Base-by-base conservation (phyloP, 2,888 invertebrate species). In the Synergus itoensis region DNA sequence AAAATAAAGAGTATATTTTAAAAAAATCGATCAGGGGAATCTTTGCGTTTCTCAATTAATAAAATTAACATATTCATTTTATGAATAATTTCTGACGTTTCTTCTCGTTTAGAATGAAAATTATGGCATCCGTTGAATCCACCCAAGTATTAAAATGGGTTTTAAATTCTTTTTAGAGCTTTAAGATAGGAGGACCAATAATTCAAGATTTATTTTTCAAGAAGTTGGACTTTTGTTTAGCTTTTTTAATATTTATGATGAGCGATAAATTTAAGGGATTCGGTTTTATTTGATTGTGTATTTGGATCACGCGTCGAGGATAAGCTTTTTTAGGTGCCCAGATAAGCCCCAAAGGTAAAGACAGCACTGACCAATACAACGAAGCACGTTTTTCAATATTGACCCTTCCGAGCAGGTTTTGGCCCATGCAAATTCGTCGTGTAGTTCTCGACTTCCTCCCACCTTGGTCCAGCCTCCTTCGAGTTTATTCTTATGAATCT, bases 401-500 rank as follows among this genome's bases (percentile, higher is more conserved):
- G 73, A 53, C 73, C 73, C 73, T 73, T 73, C n/a, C 3, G 43
- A 73, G 69, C 53, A 69, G 53, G n/a, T 73, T 73, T 53, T 73
- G 73, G 53, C 53, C 53, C 53, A 73, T 73, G 73, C 73, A 73
- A 73, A 73, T 73, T 73, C 73, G 53, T 73, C 73, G 48, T 73
- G 73, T 73, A 45, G 45, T 53, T 48, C 53, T 36, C 73, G 28
- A 40, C 73, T 73, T 73, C 73, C 53, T 73, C 73, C 73, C 73
- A 73, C 53, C 36, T 53, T 21, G n/a, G 53, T n/a, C 12, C 36
- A 73, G n/a, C 53, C 73, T 73, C 11, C 53, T 36, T 73, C 53
- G 40, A 73, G 73, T 73, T 73, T 73, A 73, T 73, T 73, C 53
- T 53, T 73, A 73, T 73, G 53, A 73, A 73, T 53, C 73, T 73